phyloP scores from a whole-genome alignment of 2,888 invertebrate genomes.

The Drosophila fungiperda region DNA sequence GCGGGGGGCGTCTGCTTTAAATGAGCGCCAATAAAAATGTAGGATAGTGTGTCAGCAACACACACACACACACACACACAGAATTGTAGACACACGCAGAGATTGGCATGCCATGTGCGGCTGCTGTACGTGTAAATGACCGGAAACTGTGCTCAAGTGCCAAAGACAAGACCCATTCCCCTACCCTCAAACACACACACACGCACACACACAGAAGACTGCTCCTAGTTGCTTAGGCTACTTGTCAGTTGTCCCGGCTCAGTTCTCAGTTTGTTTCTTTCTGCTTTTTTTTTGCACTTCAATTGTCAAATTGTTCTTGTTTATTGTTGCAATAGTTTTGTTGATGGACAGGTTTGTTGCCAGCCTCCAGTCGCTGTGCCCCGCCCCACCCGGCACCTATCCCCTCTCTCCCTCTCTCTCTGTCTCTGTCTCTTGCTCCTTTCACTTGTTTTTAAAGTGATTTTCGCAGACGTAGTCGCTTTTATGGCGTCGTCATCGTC shows the following conservation, averaged over 20 bases:
- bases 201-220: background rate
- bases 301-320: conserved; percentile 81
- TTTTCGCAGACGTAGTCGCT: conserved; percentile 75
- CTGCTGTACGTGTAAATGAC: conserved; percentile 80
- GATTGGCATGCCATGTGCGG: conserved; percentile 56
- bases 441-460: conserved; percentile 78
- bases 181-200: background rate
- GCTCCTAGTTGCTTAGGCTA: conserved; percentile 43
- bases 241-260: conserved; percentile 46
- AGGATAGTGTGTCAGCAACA: conserved; percentile 79
- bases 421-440: conserved; percentile 44
- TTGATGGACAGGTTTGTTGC: conserved; percentile 74
- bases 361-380: conserved; percentile 15
- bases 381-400: background rate
- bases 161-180: conserved; percentile 8
- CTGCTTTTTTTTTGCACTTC: conserved; percentile 54
- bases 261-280: conserved; percentile 13
- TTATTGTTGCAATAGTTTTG: conserved; percentile 79
- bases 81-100: conserved; percentile 18
- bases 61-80: conserved; percentile 4
- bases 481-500: conserved; percentile 66
- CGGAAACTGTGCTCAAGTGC: conserved; percentile 82
- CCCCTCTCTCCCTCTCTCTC: background rate
- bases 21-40: conserved; percentile 75
- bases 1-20: conserved; percentile 35